Base-by-base conservation (phyloP, 2,113 vertebrate species). In the Neofelis nebulosa region DNA sequence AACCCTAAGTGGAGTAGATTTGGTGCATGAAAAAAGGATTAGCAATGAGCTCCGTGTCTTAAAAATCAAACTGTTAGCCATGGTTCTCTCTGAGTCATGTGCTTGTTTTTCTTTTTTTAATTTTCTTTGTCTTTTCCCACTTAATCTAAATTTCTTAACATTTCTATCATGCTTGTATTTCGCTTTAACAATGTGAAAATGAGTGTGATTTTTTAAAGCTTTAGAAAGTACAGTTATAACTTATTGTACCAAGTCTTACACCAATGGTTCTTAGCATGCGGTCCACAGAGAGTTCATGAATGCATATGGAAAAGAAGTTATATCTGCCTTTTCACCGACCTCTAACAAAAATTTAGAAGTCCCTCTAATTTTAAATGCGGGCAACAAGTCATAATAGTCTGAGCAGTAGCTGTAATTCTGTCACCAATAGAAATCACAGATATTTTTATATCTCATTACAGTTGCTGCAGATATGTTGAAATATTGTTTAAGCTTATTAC, bases 401-500 rank as follows among this genome's bases (percentile, higher is more conserved):
- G 87, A 96, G 86, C 19, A 50, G 38, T 36, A 87, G 90, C 91
- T 92, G 29, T 86, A 68, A 93, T 95, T 95, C 87, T 90, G 86
- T 95, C 96, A 97, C 71, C 52, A 61, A 61, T 57, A 91, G 97
- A 95, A 97, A 94, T 92, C 96, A 79, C 38, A 63, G 76, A 82
- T 74, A 69, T 96, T 98, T 98, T 97, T 87, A 65, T 94, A 95
- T 82, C 93, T 97, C 71, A 91, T 97, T 97, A 96, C 29, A 45
- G 74, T 74, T 91, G 94, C 71, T 95, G 65, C 69, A 95, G 94
- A 94, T 90, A 87, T 29, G 52, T 81, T 97, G 95, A 98, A 97
- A 98, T 97, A 97, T 97, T 96, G 93, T 74, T 98, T 94, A 97
- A 94, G 78, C 66, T 97, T 97, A 97, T 97, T 95, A 89, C 71